Conservation (phyloP, 2,888 invertebrate species). For the Liposcelis brunnea region DNA sequence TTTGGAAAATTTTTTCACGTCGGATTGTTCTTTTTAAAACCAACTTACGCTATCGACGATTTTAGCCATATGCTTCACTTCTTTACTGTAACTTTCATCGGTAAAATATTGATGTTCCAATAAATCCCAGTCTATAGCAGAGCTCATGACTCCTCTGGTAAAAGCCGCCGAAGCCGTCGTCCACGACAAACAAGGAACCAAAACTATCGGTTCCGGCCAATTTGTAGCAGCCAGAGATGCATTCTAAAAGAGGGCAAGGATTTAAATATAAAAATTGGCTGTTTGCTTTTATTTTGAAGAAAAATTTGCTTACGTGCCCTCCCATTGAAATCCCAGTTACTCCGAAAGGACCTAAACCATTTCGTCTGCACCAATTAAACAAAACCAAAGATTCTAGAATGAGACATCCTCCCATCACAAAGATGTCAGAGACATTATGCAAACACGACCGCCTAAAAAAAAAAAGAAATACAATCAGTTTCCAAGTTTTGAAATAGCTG, state of each 20-base stretch:
- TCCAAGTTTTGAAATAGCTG: too few species aligned
- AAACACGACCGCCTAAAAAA: conserved; percentile 64
- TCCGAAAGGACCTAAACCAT: conserved; percentile 84
- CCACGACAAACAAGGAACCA: conserved; percentile 95
- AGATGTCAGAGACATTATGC: conserved; percentile 91
- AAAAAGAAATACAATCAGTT: conserved; percentile 10
- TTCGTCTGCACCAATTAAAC: conserved; percentile 82
- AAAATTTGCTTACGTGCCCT: conserved; percentile 84
- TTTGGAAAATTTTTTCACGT: too few species aligned
- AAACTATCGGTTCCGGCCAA: conserved; percentile 84
- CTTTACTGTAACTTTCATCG: conserved; percentile 61
- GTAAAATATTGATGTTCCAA: conserved; percentile 74
- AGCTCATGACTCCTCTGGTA: conserved; percentile 89
- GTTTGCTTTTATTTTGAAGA: too few species aligned
- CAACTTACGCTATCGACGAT: conserved; percentile 55
- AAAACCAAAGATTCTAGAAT: conserved; percentile 84
- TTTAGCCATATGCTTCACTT: conserved; percentile 73
- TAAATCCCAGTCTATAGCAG: conserved; percentile 85
- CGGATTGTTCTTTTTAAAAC: too few species aligned
- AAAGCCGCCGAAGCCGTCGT: conserved; percentile 93
- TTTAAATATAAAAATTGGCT: too few species aligned
- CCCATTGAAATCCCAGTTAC: conserved; percentile 96
- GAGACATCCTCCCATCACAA: conserved; percentile 96
- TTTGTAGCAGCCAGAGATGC: conserved; percentile 91
- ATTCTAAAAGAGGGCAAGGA: conserved; percentile 48